Evolutionary conservation across 2,888 invertebrate genomes (phyloP).

Genomic region (Drosophila infuscata): DNA sequence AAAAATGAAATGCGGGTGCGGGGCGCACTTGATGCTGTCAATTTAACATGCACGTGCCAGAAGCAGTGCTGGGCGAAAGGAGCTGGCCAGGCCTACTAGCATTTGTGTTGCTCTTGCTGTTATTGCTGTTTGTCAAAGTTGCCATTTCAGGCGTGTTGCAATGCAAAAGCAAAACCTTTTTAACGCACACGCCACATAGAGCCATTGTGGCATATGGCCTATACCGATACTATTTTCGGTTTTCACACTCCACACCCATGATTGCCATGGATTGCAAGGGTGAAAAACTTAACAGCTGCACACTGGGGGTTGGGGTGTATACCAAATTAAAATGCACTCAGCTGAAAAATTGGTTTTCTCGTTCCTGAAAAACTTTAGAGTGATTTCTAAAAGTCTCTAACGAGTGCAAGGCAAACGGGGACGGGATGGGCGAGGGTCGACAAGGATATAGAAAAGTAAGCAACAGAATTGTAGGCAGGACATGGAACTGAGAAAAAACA

Average conservation of each 20-base stretch:
- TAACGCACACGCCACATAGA: conserved; percentile 38
- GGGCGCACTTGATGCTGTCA: conserved; percentile 23
- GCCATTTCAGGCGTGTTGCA: conserved; percentile 78
- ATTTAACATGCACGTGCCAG: conserved; percentile 46
- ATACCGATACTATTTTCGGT: conserved; percentile 27
- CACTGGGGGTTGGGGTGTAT: conserved; percentile 55
- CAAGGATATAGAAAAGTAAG: conserved; percentile 36
- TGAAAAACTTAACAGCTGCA: conserved; percentile 57
- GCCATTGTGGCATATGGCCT: conserved; percentile 19
- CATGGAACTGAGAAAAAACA: conserved; percentile 28
- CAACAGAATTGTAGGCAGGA: conserved; percentile 32
- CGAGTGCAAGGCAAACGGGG: conserved; percentile 45
- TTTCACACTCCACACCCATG: conserved; percentile 30
- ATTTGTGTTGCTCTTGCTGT: conserved; percentile 43
- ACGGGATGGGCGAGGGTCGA: not conserved
- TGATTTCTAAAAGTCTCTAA: conserved; percentile 76
- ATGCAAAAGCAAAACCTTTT: conserved; percentile 78
- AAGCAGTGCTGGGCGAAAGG: conserved; percentile 19
- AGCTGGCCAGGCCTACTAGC: conserved; percentile 4
- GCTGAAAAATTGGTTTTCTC: conserved; percentile 85
- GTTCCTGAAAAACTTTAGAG: conserved; percentile 75
- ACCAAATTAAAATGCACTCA: conserved; percentile 85
- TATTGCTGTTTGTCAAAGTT: conserved; percentile 79
- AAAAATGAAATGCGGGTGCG: conserved; percentile 8
- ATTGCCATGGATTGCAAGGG: conserved; percentile 28